These are phyloP conservation scores for Edolisoma coerulescens DNA, from an alignment of 2,113 vertebrate species.

Conservation along the genomic window DNA sequence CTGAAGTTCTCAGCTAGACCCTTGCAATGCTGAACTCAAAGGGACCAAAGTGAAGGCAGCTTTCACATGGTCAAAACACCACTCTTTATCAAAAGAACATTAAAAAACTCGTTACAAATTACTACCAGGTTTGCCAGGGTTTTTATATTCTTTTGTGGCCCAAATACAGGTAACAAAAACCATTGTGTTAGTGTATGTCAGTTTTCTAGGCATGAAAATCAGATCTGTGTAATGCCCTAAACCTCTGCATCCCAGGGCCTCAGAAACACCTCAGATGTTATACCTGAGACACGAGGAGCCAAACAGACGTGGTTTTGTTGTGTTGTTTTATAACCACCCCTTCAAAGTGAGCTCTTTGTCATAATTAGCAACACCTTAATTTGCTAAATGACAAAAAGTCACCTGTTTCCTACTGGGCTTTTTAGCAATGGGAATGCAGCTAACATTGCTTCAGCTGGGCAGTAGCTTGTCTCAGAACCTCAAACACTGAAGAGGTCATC, in stretches of 20 bases:
- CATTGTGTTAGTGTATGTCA: not conserved
- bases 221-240: not conserved
- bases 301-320: not conserved
- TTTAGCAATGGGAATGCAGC: not conserved
- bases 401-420: not conserved
- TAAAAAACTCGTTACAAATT: not conserved
- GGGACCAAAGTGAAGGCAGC: not conserved
- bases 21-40: not conserved
- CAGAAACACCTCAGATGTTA: not conserved
- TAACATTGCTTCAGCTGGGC: not conserved
- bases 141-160: not conserved
- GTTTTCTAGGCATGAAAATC: not conserved
- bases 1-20: not conserved
- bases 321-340: not conserved
- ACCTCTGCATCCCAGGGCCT: not conserved
- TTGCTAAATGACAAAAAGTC: not conserved
- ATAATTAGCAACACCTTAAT: not conserved
- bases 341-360: not conserved
- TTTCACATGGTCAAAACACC: not conserved
- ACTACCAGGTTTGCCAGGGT: not conserved
- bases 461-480: not conserved
- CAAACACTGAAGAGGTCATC: not conserved
- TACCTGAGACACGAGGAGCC: not conserved
- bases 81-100: not conserved
- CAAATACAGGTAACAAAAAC: not conserved